These are phyloP conservation scores for Eulemur macaco DNA, from an alignment of 2,113 vertebrate genomes.

Conservation along the genomic window DNA sequence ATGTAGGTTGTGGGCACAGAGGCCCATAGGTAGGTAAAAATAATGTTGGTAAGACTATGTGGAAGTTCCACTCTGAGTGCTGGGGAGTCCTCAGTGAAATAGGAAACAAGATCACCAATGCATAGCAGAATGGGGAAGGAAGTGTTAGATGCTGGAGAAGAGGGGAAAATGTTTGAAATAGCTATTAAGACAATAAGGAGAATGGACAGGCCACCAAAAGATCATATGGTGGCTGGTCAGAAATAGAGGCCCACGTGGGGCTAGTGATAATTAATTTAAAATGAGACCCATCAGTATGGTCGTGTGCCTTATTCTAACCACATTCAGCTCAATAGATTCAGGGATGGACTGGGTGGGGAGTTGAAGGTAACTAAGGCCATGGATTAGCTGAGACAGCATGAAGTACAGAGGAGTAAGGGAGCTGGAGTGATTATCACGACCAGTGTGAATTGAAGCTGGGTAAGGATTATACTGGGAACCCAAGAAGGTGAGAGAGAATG, in stretches of 20 bases:
- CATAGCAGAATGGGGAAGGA: neutral
- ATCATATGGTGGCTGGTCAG: fast-evolving
- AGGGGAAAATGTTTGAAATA: neutral
- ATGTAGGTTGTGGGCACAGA: neutral
- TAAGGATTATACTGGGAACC: neutral
- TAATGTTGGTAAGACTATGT: neutral
- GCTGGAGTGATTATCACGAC: neutral
- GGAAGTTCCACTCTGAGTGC: neutral
- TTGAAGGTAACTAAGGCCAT: neutral
- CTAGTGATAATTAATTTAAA: neutral
- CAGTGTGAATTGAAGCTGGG: neutral
- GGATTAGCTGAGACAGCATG: neutral
- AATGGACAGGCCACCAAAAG: neutral
- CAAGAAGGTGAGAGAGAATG: neutral
- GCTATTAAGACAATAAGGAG: neutral
- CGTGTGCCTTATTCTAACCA: neutral
- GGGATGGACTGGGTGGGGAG: neutral
- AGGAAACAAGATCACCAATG: neutral
- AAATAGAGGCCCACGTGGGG: neutral
- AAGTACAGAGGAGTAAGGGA: neutral
- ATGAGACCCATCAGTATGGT: neutral
- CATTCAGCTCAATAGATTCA: neutral
- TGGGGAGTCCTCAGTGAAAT: neutral
- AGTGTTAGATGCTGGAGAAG: neutral
- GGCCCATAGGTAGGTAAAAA: neutral